A percentile compares a stretch with the other conserved stretches of the same genome.
Evolutionary conservation across 2,113 vertebrate species (phyloP).

Genomic region (Melanotaenia duboulayi): DNA sequence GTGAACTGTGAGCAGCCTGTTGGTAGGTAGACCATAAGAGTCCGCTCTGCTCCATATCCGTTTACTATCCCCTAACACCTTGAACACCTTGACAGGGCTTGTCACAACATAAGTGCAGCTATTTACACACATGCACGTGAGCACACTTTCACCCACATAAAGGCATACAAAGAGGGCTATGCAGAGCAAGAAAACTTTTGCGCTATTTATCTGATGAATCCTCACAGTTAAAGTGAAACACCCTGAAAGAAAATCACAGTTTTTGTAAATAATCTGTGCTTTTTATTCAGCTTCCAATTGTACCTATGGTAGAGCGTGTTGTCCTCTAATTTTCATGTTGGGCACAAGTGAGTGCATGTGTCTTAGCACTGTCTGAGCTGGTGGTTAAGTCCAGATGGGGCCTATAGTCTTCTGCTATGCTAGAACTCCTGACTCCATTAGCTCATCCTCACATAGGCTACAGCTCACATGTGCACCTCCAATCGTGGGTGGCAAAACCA

Average conservation of each 20-base stretch:
- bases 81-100: constrained; percentile 51
- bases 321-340: not conserved
- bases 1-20: constrained; percentile 70
- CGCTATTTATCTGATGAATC: constrained; percentile 10
- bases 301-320: not conserved
- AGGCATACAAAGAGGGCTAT: not conserved
- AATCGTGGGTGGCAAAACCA: constrained; percentile 40
- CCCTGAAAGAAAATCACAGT: constrained; percentile 2
- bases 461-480: constrained; percentile 75
- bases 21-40: constrained; percentile 64
- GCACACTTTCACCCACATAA: constrained; percentile 3
- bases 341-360: constrained; percentile 11
- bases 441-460: constrained; percentile 59
- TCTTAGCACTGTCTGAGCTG: constrained; percentile 19
- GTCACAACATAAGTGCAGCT: constrained; percentile 37
- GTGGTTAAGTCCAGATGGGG: constrained; percentile 74
- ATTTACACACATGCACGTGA: constrained; percentile 9
- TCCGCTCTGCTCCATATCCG: constrained; percentile 68
- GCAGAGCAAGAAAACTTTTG: not conserved
- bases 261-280: not conserved
- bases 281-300: constrained; percentile 1
- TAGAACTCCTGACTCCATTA: constrained; percentile 47
- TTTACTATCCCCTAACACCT: constrained; percentile 60
- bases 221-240: not conserved
- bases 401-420: constrained; percentile 47